These are phyloP conservation scores for Galleria mellonella DNA, from an alignment of 1,140 invertebrate species.

Conservation along the genomic window DNA sequence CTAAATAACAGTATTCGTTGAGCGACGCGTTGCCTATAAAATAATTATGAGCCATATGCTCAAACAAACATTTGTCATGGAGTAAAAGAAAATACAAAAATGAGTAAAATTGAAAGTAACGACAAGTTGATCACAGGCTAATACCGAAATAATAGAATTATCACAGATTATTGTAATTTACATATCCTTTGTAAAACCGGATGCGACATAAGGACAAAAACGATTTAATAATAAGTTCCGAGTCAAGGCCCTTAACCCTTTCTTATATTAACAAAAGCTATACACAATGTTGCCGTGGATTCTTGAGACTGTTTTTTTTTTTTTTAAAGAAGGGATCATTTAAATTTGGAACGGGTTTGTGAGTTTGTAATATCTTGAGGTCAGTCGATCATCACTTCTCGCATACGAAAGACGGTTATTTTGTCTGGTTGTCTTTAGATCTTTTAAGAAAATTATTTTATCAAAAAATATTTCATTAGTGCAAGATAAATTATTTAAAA, in stretches of 20 bases:
- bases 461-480: too few relatives aligned
- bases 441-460: neutral
- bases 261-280: slow-evolving; percentile 61
- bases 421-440: neutral
- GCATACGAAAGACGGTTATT: slow-evolving; percentile 32
- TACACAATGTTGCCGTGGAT: slow-evolving; percentile 61
- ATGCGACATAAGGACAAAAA: slow-evolving; percentile 70
- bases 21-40: slow-evolving; percentile 9
- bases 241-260: slow-evolving; percentile 62
- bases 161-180: slow-evolving; percentile 70
- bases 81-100: slow-evolving; percentile 16
- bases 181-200: slow-evolving; percentile 67
- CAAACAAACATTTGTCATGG: slow-evolving; percentile 49
- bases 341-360: slow-evolving; percentile 64
- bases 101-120: slow-evolving; percentile 22
- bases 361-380: slow-evolving; percentile 35
- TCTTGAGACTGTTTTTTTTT: slow-evolving; percentile 57
- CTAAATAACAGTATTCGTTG: slow-evolving; percentile 15
- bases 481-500: too few relatives aligned
- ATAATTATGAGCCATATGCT: slow-evolving; percentile 40
- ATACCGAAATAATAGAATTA: slow-evolving; percentile 68
- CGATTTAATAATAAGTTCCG: slow-evolving; percentile 71
- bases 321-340: slow-evolving; percentile 62
- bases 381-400: slow-evolving; percentile 50
- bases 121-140: slow-evolving; percentile 64